Percentiles rank a stretch among this genome's conserved stretches.
These are phyloP conservation scores for Phalacrocorax carbo DNA, from an alignment of 2,113 vertebrate species.

Conservation along the genomic window DNA sequence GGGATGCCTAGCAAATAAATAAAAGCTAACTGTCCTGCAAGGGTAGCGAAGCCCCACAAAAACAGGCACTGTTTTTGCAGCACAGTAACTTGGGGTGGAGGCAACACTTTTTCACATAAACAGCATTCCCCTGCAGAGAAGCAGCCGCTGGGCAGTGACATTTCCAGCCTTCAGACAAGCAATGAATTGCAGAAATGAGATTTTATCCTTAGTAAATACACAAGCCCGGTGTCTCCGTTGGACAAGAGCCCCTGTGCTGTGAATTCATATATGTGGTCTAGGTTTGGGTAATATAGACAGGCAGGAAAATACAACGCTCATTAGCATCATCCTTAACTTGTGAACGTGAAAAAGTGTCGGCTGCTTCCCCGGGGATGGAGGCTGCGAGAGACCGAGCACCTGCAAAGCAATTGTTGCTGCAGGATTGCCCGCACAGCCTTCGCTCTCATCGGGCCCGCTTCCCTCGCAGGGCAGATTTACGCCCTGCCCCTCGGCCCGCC, in stretches of 20 bases:
- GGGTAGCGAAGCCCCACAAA: background rate
- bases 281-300: background rate
- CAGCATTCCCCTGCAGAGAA: background rate
- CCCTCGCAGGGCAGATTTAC: background rate
- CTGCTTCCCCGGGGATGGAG: background rate
- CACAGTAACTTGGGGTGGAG: background rate
- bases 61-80: background rate
- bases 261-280: background rate
- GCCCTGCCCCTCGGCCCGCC: background rate
- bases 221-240: background rate
- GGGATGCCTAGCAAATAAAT: background rate
- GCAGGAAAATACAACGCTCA: background rate
- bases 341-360: background rate
- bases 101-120: background rate
- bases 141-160: background rate
- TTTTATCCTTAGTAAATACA: background rate
- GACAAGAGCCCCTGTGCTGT: background rate
- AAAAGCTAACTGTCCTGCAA: background rate
- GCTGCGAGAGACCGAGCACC: background rate
- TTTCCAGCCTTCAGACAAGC: background rate
- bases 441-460: fast-evolving
- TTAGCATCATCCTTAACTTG: background rate
- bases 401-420: constrained; percentile 24
- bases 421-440: background rate
- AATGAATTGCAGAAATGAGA: background rate